Percentiles rank a stretch among this genome's conserved stretches.
phyloP scores from a whole-genome alignment of 2,113 vertebrate species.

The Thunnus thynnus region DNA sequence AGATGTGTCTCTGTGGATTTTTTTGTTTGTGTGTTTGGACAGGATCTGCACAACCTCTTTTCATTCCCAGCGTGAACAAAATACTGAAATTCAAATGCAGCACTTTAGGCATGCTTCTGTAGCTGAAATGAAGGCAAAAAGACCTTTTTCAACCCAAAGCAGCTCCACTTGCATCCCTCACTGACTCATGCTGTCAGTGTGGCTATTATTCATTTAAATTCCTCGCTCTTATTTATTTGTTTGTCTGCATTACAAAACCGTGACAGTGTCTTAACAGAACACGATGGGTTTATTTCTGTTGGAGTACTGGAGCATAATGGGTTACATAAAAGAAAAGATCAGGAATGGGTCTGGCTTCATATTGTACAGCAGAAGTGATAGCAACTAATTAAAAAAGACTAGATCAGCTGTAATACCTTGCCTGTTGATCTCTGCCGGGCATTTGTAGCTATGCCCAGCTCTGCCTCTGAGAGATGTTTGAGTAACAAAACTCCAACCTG shows the following conservation, averaged over 20 bases:
- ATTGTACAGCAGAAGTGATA: no score
- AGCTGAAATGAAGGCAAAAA: slow-evolving; percentile 7
- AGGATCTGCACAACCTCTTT: not conserved
- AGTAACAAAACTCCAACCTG: not conserved
- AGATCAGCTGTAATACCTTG: no score
- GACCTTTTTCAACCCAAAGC: not conserved
- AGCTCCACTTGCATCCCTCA: slow-evolving; percentile 8
- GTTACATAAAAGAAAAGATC: not conserved
- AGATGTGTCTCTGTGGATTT: not conserved
- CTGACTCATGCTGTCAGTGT: slow-evolving; percentile 3
- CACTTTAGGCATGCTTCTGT: not conserved
- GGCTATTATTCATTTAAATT: slow-evolving; percentile 7
- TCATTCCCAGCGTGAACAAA: slow-evolving; percentile 6
- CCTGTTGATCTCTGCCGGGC: not conserved
- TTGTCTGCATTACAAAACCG: not conserved
- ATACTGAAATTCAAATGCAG: not conserved
- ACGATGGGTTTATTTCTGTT: not conserved
- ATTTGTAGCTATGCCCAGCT: not conserved
- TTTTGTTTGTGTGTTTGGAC: not conserved
- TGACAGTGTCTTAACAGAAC: not conserved
- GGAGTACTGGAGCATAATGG: not conserved
- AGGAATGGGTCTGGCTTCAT: not conserved
- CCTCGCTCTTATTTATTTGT: slow-evolving; percentile 11
- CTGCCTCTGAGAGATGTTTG: not conserved
- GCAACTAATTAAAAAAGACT: not conserved